Percentiles rank a stretch among this genome's conserved stretches.
phyloP scores from a whole-genome alignment of 2,888 invertebrate species.

The Leucozona laternaria region DNA sequence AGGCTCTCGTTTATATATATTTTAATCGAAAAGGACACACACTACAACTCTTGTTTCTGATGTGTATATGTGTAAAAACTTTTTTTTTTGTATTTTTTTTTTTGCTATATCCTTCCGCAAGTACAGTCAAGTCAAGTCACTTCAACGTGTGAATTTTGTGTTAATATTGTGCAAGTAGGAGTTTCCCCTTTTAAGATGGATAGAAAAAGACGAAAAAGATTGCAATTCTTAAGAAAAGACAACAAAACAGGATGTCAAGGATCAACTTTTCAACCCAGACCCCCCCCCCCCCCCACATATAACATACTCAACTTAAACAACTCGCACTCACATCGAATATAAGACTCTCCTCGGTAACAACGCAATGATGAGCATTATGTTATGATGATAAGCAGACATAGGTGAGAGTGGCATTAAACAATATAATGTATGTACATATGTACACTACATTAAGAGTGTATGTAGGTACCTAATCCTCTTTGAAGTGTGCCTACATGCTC shows the following conservation, averaged over 20 bases:
- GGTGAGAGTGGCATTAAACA: conserved; percentile 62
- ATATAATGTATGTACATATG: no score
- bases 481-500: conserved; percentile 50
- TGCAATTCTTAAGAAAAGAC: conserved; percentile 35
- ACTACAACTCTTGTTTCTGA: neutral
- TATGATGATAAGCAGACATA: conserved; percentile 69
- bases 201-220: neutral
- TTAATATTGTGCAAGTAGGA: conserved; percentile 11
- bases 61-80: conserved; percentile 26
- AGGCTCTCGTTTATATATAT: neutral
- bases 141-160: conserved; percentile 13
- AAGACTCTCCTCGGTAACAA: conserved; percentile 41
- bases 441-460: conserved; percentile 24
- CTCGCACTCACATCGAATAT: neutral
- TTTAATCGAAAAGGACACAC: conserved; percentile 15
- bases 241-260: conserved; percentile 68
- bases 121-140: conserved; percentile 13
- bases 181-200: neutral
- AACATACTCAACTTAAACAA: conserved; percentile 14
- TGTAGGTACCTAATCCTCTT: conserved; percentile 56
- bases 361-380: conserved; percentile 49
- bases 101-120: conserved; percentile 31
- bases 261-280: no score
- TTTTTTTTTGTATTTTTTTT: conserved; percentile 34
- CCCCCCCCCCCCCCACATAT: neutral